Evolutionary conservation across 2,888 invertebrate species (phyloP).

Genomic region (Clitarchus hookeri): DNA sequence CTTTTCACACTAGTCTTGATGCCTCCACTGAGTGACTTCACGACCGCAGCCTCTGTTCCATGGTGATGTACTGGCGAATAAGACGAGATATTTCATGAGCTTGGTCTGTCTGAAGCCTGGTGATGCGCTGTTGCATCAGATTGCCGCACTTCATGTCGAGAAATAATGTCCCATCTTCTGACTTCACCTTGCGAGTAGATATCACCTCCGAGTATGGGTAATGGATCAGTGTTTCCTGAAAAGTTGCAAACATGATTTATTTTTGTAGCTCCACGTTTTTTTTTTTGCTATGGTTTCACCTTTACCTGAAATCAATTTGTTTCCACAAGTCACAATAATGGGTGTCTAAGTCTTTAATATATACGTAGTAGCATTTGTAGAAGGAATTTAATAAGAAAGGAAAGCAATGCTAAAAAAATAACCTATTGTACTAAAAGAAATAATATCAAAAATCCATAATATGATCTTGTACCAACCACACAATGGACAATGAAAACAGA

Average conservation of each 20-base stretch:
- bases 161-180: slow-evolving; percentile 88
- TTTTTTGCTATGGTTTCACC: no score
- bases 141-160: slow-evolving; percentile 98
- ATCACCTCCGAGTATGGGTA: slow-evolving; percentile 96
- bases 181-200: slow-evolving; percentile 88
- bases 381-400: no score
- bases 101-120: slow-evolving; percentile 94
- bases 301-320: no score
- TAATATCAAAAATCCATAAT: no score
- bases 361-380: no score
- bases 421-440: no score
- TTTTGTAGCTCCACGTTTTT: neutral
- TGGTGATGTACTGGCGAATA: slow-evolving; percentile 95
- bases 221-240: slow-evolving; percentile 83
- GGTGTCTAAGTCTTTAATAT: no score
- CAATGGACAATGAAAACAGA: no score
- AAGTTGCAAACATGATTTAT: slow-evolving; percentile 25
- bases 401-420: no score
- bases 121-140: slow-evolving; percentile 92
- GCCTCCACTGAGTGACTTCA: neutral
- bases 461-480: no score
- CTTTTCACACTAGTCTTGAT: neutral
- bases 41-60: slow-evolving; percentile 65
- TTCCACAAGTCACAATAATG: no score
- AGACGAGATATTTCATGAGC: slow-evolving; percentile 96